Evolutionary conservation across 2,888 invertebrate genomes (phyloP), one percentile per base, ranked within the genome.

Genomic region (Geotrupes spiniger): DNA sequence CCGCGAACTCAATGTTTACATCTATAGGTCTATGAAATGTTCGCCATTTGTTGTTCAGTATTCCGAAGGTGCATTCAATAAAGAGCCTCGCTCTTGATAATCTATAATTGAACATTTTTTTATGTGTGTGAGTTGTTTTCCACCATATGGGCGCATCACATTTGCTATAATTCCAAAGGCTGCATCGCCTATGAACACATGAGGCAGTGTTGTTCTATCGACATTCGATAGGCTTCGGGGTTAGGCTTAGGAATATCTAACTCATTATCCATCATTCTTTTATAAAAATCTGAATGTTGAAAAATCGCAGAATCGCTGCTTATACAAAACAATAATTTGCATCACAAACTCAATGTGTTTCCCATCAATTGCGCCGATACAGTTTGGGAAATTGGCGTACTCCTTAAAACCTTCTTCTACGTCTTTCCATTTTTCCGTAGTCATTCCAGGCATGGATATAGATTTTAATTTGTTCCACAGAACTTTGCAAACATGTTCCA

Each of bases 51-150:
- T 61, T 64, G 46, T 60, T 50, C 31, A 64, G 45, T 49, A 64
- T 62, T 36, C 62, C 64, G 52, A 65, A 66, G 25, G 54, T 40
- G 44, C 60, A 61, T 46, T 63, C 61, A 11, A 62, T 55, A 15
- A 42, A 53, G 28, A 58, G 51, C 53, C 63, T 31, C 37, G 58
- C 60, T 36, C 54, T 15, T 6, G 42, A 52, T 31, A 57, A 48
- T 46, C 59, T 33, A 29, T 60, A 57, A 44, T 65, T 63, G 48
- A 59, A 62, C 41, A 58, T 50, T 50, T 44, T 37, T 56, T 58
- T 53, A 16, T 45, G 39, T 44, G 15, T 12, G 14, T 37, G 41
- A 45, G 29, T 33, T 31, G 10, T 5, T 40, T 49, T 4, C 45
- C 45, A 9, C 33, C 16, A 25, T 40, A 49, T 10, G 46, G 49